These are phyloP conservation scores for Euzophera pinguis DNA, from an alignment of 2,888 invertebrate genomes.

Conservation along the genomic window DNA sequence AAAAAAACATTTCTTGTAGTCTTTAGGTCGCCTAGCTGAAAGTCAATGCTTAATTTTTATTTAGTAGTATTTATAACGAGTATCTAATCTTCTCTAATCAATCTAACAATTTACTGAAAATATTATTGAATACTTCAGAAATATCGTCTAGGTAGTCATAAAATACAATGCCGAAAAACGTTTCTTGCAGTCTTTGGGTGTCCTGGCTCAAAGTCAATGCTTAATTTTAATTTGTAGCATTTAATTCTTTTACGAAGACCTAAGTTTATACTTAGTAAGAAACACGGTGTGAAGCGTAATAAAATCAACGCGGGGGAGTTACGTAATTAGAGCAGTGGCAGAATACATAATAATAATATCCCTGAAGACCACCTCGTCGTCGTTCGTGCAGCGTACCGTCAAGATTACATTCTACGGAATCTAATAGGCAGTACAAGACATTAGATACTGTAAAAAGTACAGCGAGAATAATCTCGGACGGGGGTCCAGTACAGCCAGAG, in stretches of 20 bases:
- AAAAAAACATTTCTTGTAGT: too few relatives aligned
- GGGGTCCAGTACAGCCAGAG: constrained; percentile 31
- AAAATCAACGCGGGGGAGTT: constrained; percentile 52
- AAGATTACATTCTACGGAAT: constrained; percentile 28
- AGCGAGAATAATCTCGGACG: constrained; percentile 33
- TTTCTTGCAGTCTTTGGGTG: too few relatives aligned
- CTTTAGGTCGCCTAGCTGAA: neutral
- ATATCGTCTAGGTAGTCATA: too few relatives aligned
- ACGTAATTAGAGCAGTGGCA: constrained; percentile 43
- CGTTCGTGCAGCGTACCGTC: constrained; percentile 26
- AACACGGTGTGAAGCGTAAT: constrained; percentile 31
- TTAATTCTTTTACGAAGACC: neutral
- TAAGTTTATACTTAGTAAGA: constrained; percentile 26
- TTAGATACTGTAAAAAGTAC: constrained; percentile 49
- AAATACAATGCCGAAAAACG: too few relatives aligned
- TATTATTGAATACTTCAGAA: too few relatives aligned
- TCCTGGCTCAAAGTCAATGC: neutral
- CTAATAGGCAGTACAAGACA: constrained; percentile 32
- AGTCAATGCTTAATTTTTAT: neutral
- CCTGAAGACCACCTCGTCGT: constrained; percentile 61
- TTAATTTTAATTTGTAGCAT: neutral
- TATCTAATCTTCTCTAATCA: constrained; percentile 20
- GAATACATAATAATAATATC: constrained; percentile 32
- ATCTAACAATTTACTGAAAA: constrained; percentile 2
- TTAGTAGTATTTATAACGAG: neutral